Evolutionary conservation across 2,113 vertebrate genomes (phyloP).

Genomic region (Microcebus tavaratra): DNA sequence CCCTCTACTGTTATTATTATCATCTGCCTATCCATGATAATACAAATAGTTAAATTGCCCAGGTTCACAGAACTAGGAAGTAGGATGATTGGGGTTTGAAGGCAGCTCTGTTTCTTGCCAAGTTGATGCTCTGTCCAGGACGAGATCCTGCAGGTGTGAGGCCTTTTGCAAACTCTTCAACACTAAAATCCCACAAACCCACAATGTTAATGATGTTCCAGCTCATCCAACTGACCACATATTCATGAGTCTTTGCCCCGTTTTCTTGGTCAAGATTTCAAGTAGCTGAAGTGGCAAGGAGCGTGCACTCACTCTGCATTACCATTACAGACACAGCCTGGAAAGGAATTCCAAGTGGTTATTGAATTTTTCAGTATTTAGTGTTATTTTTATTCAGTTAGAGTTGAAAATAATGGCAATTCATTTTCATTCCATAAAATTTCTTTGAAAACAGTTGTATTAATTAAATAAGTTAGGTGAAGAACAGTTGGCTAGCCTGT

Average conservation of each 20-base stretch:
- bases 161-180: background rate
- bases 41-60: background rate
- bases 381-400: background rate
- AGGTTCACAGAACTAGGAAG: background rate
- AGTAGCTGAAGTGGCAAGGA: background rate
- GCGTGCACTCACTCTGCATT: fast-evolving
- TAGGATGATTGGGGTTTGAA: background rate
- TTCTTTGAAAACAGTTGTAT: background rate
- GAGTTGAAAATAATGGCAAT: background rate
- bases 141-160: background rate
- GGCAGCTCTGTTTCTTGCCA: background rate
- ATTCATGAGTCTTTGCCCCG: background rate
- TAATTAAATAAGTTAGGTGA: background rate
- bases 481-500: background rate
- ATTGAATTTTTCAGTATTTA: background rate
- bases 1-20: background rate
- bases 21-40: background rate
- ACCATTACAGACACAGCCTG: background rate
- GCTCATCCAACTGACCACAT: background rate
- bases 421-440: background rate
- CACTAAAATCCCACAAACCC: too few species aligned
- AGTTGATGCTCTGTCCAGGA: background rate
- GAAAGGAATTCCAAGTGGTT: background rate
- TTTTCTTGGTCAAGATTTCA: background rate
- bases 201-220: background rate